These are phyloP conservation scores for Hyles lineata DNA, from an alignment of 2,888 invertebrate genomes.

Conservation along the genomic window DNA sequence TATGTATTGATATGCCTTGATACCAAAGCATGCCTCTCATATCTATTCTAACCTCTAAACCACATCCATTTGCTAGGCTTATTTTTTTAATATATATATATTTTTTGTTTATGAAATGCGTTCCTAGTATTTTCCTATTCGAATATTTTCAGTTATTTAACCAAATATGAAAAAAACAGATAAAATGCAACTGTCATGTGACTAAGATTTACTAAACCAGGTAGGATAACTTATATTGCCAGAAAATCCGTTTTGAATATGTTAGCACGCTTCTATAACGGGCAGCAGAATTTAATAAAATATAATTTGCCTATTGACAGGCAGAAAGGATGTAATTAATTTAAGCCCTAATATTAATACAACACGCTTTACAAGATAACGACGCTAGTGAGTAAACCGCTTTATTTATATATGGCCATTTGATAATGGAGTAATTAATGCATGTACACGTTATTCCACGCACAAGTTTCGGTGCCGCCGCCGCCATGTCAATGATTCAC, in stretches of 20 bases:
- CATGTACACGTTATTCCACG: constrained; percentile 34
- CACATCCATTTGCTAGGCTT: constrained; percentile 7
- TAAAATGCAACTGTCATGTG: constrained; percentile 23
- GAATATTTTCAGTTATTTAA: constrained; percentile 8
- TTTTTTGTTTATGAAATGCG: constrained; percentile 17
- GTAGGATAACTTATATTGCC: neutral
- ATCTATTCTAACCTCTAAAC: constrained; percentile 16
- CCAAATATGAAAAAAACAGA: constrained; percentile 25
- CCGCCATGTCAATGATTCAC: constrained; percentile 64
- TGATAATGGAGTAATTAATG: constrained; percentile 31
- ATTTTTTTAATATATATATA: neutral
- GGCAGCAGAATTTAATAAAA: neutral
- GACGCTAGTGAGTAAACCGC: constrained; percentile 28
- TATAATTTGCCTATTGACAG: constrained; percentile 20
- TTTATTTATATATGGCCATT: constrained; percentile 35
- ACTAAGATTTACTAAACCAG: constrained; percentile 21
- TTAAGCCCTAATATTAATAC: constrained; percentile 4
- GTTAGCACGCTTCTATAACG: constrained; percentile 9
- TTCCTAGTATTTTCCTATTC: constrained; percentile 4
- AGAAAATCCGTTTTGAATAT: neutral
- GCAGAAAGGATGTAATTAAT: constrained; percentile 1
- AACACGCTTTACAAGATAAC: constrained; percentile 25
- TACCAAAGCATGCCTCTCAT: constrained; percentile 21
- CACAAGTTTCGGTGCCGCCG: constrained; percentile 65
- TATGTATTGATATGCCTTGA: constrained; percentile 17